A percentile compares a stretch with the other conserved stretches of the same genome.
Evolutionary conservation across 2,888 invertebrate species (phyloP).

Genomic region (Himalopsyche kuldschensis): DNA sequence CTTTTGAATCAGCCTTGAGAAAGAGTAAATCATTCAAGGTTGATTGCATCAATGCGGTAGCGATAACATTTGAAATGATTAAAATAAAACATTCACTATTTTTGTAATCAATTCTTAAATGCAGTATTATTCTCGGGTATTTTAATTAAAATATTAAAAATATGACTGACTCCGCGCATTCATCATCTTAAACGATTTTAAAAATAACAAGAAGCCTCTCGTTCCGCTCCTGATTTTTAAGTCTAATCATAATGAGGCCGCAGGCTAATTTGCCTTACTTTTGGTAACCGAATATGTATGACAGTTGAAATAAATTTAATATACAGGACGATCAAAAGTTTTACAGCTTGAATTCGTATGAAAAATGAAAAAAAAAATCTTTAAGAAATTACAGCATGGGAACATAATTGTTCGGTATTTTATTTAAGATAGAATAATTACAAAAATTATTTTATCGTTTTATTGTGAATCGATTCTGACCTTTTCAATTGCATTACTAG

Average conservation of each 20-base stretch:
- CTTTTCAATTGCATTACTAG: too few relatives aligned
- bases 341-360: neutral
- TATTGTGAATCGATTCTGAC: too few relatives aligned
- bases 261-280: conserved; percentile 12
- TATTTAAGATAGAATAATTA: too few relatives aligned
- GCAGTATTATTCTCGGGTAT: neutral
- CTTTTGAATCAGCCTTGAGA: too few relatives aligned
- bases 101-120: neutral
- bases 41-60: too few relatives aligned
- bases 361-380: too few relatives aligned
- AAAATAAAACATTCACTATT: too few relatives aligned
- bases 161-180: neutral
- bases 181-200: neutral
- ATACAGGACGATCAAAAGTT: neutral
- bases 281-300: conserved; percentile 27
- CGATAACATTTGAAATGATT: too few relatives aligned
- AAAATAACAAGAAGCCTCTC: neutral
- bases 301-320: conserved; percentile 1
- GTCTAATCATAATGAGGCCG: conserved; percentile 39
- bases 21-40: too few relatives aligned
- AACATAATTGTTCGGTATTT: too few relatives aligned
- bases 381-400: too few relatives aligned
- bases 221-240: neutral
- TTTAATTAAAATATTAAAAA: conserved; percentile 1
- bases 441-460: too few relatives aligned